Conservation (phyloP, 2,113 vertebrate genomes). For the Dascyllus trimaculatus region DNA sequence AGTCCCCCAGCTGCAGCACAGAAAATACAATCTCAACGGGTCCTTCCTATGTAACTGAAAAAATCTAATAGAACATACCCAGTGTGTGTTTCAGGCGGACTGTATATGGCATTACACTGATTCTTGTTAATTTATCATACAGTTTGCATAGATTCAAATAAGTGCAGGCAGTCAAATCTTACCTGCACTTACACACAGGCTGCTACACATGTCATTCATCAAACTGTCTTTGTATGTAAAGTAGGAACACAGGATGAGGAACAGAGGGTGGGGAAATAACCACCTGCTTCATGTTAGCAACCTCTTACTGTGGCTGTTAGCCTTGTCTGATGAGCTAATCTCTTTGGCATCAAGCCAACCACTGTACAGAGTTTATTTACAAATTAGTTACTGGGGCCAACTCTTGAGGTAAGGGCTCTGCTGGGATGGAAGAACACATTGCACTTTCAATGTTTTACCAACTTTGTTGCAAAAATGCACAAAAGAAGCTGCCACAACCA, state of each 20-base stretch:
- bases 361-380: neutral
- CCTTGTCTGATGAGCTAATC: conserved; percentile 11
- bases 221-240: conserved; percentile 68
- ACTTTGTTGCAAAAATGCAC: too few relatives aligned
- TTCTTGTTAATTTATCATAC: conserved; percentile 4
- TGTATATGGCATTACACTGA: neutral
- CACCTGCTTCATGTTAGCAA: neutral
- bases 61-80: neutral
- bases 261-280: conserved; percentile 12
- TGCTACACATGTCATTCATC: conserved; percentile 43
- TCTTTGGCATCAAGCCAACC: neutral
- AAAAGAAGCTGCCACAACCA: too few relatives aligned
- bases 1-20: too few relatives aligned
- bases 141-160: conserved; percentile 70
- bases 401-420: too few relatives aligned
- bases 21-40: too few relatives aligned
- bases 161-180: conserved; percentile 39
- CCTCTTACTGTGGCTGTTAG: conserved; percentile 4
- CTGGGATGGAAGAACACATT: too few relatives aligned
- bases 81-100: neutral
- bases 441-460: too few relatives aligned
- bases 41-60: too few relatives aligned
- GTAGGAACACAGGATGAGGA: conserved; percentile 21
- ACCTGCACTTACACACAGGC: conserved; percentile 32
- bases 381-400: neutral